Base-by-base conservation (phyloP, 2,797 vertebrate genomes). In the Ficedula albicollis region DNA sequence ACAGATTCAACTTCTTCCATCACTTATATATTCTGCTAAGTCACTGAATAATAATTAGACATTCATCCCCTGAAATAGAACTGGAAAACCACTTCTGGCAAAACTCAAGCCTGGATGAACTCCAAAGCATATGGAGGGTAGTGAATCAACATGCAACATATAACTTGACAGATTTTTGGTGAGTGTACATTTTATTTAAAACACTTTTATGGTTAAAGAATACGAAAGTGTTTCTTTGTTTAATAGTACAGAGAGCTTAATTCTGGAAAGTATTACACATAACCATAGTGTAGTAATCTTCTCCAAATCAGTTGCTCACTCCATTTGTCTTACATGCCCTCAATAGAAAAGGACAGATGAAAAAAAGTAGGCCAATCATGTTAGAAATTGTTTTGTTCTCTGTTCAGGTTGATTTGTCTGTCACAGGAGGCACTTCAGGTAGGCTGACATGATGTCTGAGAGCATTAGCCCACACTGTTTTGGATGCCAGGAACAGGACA, bases 21-120 rank as follows among this genome's bases (percentile, higher is more conserved):
- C 90, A 84, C 76, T 96, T 87, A 88, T 93, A 64, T 91, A 95
- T 94, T 96, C 95, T 90, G 94, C 87, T 86, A 95, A 96, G 85
- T 91, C 89, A 93, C 41, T 93, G 97, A 97, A 98, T 97, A 97
- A 95, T 96, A 98, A 98, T 97, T 95, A 97, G 96, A 95, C 90
- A 97, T 88, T 94, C 80, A 94, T 95, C 87, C 93, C 92, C 78
- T 95, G 95, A 95, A 97, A 97, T 84, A 93, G 90, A 94, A 92
- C 87, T 96, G 96, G 95, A 97, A 98, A 96, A 96, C 84, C 89
- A 93, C 87, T 96, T 96, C 90, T 97, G 93, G 97, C 96, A 97
- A 94, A 97, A 94, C 75, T 95, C 89, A 95, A 95, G 82, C 46
- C 92, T 98, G 97, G 98, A 97, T 54, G 38, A 34, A 54, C 67